phyloP scores from a whole-genome alignment of 2,797 vertebrate genomes.

The Strix occidentalis region DNA sequence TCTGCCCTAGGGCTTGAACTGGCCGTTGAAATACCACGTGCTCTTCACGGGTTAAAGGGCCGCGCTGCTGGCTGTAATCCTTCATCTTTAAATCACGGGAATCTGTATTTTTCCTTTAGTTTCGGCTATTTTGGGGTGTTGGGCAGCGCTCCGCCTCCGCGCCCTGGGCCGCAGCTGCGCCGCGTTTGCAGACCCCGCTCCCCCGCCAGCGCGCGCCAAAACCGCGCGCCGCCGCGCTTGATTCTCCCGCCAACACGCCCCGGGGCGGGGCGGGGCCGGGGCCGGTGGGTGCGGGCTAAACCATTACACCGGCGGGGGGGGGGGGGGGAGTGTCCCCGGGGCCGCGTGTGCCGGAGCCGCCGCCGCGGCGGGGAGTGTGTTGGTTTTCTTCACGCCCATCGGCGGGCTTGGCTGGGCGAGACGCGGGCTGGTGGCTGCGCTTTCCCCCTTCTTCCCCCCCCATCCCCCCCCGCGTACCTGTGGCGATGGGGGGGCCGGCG shows the following conservation, averaged over 20 bases:
- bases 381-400: rapidly evolving
- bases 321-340: rapidly evolving
- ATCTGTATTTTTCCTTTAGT: background rate
- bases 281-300: background rate
- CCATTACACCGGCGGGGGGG: background rate
- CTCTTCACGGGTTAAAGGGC: background rate
- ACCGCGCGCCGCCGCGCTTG: background rate
- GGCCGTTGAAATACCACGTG: rapidly evolving
- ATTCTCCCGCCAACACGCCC: conserved; percentile 55
- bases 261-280: background rate
- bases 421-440: rapidly evolving
- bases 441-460: rapidly evolving
- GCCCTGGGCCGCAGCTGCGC: too few relatives aligned
- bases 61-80: rapidly evolving
- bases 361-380: background rate
- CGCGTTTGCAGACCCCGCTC: background rate
- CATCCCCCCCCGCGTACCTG: too few relatives aligned
- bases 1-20: rapidly evolving
- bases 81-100: background rate
- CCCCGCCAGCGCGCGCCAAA: background rate
- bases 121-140: too few relatives aligned
- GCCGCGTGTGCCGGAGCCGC: rapidly evolving
- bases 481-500: background rate
- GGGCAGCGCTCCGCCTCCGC: background rate
- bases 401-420: too few relatives aligned